These are phyloP conservation scores for Pseudoips prasinana DNA, from an alignment of 2,888 invertebrate species.

Conservation along the genomic window DNA sequence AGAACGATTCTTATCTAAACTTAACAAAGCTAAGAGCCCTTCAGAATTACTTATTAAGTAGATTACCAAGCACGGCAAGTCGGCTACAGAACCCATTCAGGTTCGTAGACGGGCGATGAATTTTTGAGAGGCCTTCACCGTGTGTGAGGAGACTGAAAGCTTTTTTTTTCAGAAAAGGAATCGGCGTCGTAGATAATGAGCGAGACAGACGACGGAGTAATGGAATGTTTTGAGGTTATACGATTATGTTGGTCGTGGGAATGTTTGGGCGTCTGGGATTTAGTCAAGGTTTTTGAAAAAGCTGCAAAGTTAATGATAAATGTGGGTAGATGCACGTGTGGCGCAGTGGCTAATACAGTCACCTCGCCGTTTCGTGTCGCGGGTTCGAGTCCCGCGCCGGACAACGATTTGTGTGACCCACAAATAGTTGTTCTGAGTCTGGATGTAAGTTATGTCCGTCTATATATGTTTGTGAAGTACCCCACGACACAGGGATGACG, in stretches of 20 bases:
- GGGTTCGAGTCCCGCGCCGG: no score
- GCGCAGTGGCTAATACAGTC: no score
- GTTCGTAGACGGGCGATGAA: conserved; percentile 77
- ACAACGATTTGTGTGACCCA: no score
- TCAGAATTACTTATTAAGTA: conserved; percentile 71
- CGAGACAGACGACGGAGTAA: conserved; percentile 31
- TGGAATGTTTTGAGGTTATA: conserved; percentile 27
- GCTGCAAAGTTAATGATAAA: no score
- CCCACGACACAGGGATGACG: no score
- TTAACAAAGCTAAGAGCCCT: conserved; percentile 39
- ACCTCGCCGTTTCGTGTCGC: no score
- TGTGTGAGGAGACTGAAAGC: conserved; percentile 60
- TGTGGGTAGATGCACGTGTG: no score
- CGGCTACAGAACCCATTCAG: conserved; percentile 61
- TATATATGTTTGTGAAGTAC: no score
- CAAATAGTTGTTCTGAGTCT: no score
- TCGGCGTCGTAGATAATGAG: conserved; percentile 66
- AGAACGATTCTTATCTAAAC: conserved; percentile 26
- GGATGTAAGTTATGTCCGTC: no score
- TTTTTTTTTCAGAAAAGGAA: conserved; percentile 64
- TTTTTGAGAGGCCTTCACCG: conserved; percentile 77
- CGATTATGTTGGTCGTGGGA: conserved; percentile 17
- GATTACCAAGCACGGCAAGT: conserved; percentile 57
- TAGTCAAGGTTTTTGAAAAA: no score
- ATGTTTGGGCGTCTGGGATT: background rate